Base-by-base conservation (phyloP, 2,888 invertebrate species). In the Rugalucina vietnamica region DNA sequence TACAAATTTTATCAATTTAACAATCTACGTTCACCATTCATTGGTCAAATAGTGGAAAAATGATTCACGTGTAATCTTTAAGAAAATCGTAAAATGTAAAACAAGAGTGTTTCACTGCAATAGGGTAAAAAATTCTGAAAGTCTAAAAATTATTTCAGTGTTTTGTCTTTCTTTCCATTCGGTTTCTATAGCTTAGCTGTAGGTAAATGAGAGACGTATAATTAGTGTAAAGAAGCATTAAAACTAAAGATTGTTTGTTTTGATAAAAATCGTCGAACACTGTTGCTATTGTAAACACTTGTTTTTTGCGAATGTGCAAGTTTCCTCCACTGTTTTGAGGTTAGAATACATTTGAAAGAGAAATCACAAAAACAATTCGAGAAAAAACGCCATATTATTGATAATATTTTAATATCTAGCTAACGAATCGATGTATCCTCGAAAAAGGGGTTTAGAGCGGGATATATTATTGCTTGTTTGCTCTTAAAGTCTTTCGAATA, bases 11-110 rank as follows among this genome's bases (percentile, higher is more conserved):
- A 43, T 43, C 43, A 43, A 18, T 43, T 81, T 81, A n/a, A 49
- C 37, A 60, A 73, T 82, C 77, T 77, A 36, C 34, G 50, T 76
- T 36, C 36, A 73, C 57, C 39, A 39, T 27, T 74, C 73, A 57
- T 27, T 21, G 75, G 78, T 75, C 75, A 79, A 78, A 74, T 27
- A 82, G 82, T 75, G 82, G 75, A 82, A 82, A 82, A 82, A 82
- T 39, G 43, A 36, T 57, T 78, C 32, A 75, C 70, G 50, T 49
- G 37, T 57, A 43, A 82, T 75, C 75, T 65, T 3, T 32, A 18
- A 34, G 32, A 21, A 18, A 34, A 2, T 34, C 34, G 34, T 65
- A 10, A 32, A 65, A 2, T 1, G 10, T 65, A 34, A 65, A 65
- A 32, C 29, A 65, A 32, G 8, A 32, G 14, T 5, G n/a, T 18